Evolutionary conservation across 2,797 vertebrate genomes (phyloP).

Genomic region (Discoglossus pictus): DNA sequence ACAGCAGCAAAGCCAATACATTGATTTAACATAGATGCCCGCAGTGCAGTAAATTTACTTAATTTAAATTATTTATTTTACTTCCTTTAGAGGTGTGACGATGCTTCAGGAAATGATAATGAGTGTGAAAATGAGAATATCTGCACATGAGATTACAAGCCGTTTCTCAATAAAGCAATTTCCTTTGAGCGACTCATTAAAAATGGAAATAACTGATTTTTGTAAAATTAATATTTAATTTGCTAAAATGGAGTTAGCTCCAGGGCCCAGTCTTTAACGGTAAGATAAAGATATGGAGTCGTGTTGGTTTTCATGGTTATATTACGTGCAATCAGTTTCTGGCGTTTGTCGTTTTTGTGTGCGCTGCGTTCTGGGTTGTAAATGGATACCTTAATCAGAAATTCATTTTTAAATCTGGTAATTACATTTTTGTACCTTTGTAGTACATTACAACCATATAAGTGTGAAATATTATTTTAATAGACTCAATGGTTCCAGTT

Average conservation of each 20-base stretch:
- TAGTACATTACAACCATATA: no score
- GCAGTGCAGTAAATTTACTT: constrained; percentile 7
- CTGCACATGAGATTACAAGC: neutral
- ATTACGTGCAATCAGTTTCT: neutral
- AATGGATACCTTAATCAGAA: no score
- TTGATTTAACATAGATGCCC: constrained; percentile 12
- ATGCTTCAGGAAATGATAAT: constrained; percentile 8
- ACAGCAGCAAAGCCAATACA: constrained; percentile 2
- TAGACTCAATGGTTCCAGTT: no score
- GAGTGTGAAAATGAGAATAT: constrained; percentile 7
- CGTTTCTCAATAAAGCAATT: constrained; percentile 9
- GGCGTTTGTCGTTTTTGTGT: no score
- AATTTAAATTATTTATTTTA: constrained; percentile 7
- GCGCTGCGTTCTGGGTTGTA: no score
- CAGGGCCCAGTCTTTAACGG: neutral
- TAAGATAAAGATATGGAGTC: no score
- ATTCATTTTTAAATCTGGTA: no score
- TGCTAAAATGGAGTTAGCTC: neutral
- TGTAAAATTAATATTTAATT: neutral
- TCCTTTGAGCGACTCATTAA: constrained; percentile 9
- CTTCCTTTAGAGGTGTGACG: constrained; percentile 5
- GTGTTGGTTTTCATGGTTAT: neutral
- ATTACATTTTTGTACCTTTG: no score
- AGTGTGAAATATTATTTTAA: no score
- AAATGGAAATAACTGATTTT: constrained; percentile 9